Evolutionary conservation across 2,888 invertebrate species (phyloP), one percentile per base, ranked within the genome.

Genomic region (Drosophila anomelani): DNA sequence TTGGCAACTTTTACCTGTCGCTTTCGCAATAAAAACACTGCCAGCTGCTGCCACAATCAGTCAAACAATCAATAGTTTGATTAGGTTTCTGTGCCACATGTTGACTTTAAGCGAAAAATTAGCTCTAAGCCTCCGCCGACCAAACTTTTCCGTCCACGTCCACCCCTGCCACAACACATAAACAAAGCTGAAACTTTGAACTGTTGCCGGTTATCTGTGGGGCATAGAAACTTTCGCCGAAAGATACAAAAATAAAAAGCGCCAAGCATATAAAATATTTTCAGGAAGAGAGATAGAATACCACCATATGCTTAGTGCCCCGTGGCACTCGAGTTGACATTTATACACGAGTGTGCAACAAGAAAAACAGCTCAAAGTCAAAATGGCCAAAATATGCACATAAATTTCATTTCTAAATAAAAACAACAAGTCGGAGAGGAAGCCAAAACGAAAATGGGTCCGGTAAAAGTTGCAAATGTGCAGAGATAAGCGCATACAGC

Each of bases 21-120:
- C 70, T 53, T 51, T 64, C 41, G 71, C 81, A 81, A 79, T 81
- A 86, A 88, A 88, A 84, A 69, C 67, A 67, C 68, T 58, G 79
- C 77, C 64, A 63, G 62, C 80, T 80, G 66, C 63, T 75, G 63
- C 85, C 71, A 75, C 84, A 85, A 88, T 88, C 89, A 79, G 74
- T 75, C 77, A 79, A 89, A 81, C 89, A 88, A 85, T 88, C 84
- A 88, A 85, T 85, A 84, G 84, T 85, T 85, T 87, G 84, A 85
- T 85, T 85, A 85, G 87, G 85, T 79, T 72, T 59, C 74, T 67
- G 58, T 66, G 75, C 85, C 87, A 87, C 89, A 87, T 85, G 89
- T 87, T 87, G 80, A 85, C 89, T 73, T 64, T 54, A 58, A 64
- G 61, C 66, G 47, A 64, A 69, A 77, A 79, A 74, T 70, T 64